phyloP scores from a whole-genome alignment of 2,888 invertebrate species.

The Andrena haemorrhoa region DNA sequence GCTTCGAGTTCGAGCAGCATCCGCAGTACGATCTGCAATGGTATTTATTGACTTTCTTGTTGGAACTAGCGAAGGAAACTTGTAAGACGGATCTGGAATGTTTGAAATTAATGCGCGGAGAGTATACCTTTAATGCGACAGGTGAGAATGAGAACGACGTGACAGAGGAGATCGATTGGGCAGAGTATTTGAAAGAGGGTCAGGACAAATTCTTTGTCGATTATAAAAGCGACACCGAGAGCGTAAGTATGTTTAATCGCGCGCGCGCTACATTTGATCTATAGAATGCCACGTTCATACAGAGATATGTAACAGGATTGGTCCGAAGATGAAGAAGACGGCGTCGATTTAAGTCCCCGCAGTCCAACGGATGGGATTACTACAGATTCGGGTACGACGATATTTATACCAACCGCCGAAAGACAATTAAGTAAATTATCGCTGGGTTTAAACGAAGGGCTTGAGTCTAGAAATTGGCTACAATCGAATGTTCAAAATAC shows the following conservation, averaged over 20 bases:
- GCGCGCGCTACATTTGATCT: neutral
- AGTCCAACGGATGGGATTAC: neutral
- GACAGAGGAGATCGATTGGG: slow-evolving; percentile 86
- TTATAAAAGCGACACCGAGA: slow-evolving; percentile 78
- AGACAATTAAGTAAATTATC: slow-evolving; percentile 64
- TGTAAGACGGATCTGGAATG: slow-evolving; percentile 75
- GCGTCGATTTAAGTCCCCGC: slow-evolving; percentile 1
- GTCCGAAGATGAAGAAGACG: slow-evolving; percentile 78
- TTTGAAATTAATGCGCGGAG: slow-evolving; percentile 68
- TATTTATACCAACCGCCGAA: slow-evolving; percentile 35
- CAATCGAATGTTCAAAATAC: slow-evolving; percentile 82
- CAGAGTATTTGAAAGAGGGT: slow-evolving; percentile 85
- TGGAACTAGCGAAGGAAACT: slow-evolving; percentile 83
- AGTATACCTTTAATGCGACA: slow-evolving; percentile 68
- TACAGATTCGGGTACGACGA: slow-evolving; percentile 35
- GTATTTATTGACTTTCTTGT: slow-evolving; percentile 85
- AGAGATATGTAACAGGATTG: slow-evolving; percentile 71
- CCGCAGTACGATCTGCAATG: slow-evolving; percentile 85
- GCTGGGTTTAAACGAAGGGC: slow-evolving; percentile 69
- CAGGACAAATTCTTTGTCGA: slow-evolving; percentile 82
- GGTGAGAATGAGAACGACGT: slow-evolving; percentile 74
- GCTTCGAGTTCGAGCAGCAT: slow-evolving; percentile 82
- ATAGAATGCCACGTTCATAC: neutral
- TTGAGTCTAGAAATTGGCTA: slow-evolving; percentile 80
- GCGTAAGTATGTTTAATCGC: slow-evolving; percentile 74